phyloP scores from a whole-genome alignment of 2,797 vertebrate species.

The Gymnocypris eckloni region DNA sequence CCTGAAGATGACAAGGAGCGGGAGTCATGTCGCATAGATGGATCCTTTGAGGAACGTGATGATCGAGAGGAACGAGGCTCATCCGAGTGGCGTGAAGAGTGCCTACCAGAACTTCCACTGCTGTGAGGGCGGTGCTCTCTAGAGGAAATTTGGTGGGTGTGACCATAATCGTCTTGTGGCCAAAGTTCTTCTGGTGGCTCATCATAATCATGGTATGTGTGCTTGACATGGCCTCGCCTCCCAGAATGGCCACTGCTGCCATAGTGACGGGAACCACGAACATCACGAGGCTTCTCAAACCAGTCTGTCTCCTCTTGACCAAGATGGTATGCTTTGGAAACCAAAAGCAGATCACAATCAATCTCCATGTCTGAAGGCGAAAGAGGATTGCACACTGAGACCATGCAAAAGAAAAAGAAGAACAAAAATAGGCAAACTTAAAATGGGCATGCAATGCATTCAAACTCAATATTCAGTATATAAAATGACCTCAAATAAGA shows the following conservation, averaged over 20 bases:
- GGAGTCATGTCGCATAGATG: slow-evolving; percentile 85
- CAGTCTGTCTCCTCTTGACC: slow-evolving; percentile 99
- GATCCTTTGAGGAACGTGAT: slow-evolving; percentile 88
- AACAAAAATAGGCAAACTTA: slow-evolving; percentile 68
- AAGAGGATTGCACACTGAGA: slow-evolving; percentile 82
- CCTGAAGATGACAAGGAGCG: slow-evolving; percentile 82
- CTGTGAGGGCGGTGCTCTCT: slow-evolving; percentile 92
- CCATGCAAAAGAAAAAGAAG: slow-evolving; percentile 85
- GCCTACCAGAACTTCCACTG: slow-evolving; percentile 83
- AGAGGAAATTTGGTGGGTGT: slow-evolving; percentile 78
- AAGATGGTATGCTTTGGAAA: slow-evolving; percentile 99
- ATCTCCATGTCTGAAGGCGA: slow-evolving; percentile 78
- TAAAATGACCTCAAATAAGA: slow-evolving; percentile 14
- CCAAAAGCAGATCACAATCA: slow-evolving; percentile 98
- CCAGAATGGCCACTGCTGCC: slow-evolving; percentile 86
- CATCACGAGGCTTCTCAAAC: slow-evolving; percentile 97
- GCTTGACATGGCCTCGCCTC: slow-evolving; percentile 90
- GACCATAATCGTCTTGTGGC: slow-evolving; percentile 91
- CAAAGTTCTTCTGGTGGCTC: slow-evolving; percentile 93
- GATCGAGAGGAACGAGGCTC: slow-evolving; percentile 86
- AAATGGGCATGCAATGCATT: slow-evolving; percentile 46
- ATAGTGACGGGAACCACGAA: slow-evolving; percentile 92
- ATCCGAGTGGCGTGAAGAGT: slow-evolving; percentile 87
- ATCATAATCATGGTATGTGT: slow-evolving; percentile 96
- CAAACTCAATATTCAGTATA: slow-evolving; percentile 26